Percentiles rank a stretch among this genome's conserved stretches.
Conservation (phyloP, 2,113 vertebrate species). For the Anarrhichthys ocellatus region DNA sequence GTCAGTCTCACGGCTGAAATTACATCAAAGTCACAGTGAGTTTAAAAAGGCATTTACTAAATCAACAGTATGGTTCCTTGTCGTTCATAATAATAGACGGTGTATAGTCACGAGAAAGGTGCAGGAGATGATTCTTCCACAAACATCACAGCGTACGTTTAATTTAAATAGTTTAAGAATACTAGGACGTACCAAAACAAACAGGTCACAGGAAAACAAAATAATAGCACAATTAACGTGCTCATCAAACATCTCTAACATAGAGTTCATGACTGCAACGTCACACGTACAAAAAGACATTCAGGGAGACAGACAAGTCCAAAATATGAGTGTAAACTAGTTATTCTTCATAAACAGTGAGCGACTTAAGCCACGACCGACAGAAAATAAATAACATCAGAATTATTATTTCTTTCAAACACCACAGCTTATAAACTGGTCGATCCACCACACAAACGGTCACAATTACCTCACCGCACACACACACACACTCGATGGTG, state of each 20-base stretch:
- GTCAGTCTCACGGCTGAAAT: conserved; percentile 46
- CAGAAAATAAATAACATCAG: conserved; percentile 54
- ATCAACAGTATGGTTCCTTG: conserved; percentile 43
- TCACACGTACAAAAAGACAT: conserved; percentile 62
- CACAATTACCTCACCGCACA: background rate
- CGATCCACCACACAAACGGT: background rate
- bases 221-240: conserved; percentile 79
- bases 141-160: conserved; percentile 20
- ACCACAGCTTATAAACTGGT: conserved; percentile 59
- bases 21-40: conserved; percentile 71
- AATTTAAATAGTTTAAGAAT: conserved; percentile 32
- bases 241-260: conserved; percentile 78
- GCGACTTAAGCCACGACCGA: conserved; percentile 3
- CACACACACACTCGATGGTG: conserved; percentile 16
- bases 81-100: conserved; percentile 17
- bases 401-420: conserved; percentile 40
- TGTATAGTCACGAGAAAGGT: conserved; percentile 50
- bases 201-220: conserved; percentile 31
- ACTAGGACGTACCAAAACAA: conserved; percentile 12
- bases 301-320: conserved; percentile 24
- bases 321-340: conserved; percentile 43
- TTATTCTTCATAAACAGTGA: conserved; percentile 36
- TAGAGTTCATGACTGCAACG: conserved; percentile 77
- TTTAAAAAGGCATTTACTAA: conserved; percentile 59
- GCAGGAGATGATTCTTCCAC: conserved; percentile 23